Evolutionary conservation across 37 sponge, comb jelly and placozoan species (phyloP).

Genomic region (Beroe ovata): DNA sequence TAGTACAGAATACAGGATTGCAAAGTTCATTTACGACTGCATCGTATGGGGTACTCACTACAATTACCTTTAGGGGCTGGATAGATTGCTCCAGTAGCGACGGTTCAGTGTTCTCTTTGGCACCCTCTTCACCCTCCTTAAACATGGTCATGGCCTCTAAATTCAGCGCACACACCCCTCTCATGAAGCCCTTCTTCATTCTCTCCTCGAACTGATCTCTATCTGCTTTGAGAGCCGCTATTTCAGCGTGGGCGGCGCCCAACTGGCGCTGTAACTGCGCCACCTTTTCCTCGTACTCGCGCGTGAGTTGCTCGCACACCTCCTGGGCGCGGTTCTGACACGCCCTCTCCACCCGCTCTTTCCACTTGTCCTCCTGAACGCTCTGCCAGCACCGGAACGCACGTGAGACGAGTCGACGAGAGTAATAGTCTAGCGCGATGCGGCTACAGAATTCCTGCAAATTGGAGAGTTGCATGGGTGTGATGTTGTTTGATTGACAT

Average conservation of each 20-base stretch:
- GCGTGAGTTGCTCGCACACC: slow-evolving; percentile 82
- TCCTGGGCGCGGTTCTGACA: slow-evolving; percentile 92
- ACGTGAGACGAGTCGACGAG: slow-evolving; percentile 64
- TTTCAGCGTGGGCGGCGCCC: slow-evolving; percentile 74
- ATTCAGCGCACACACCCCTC: slow-evolving; percentile 98
- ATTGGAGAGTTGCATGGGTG: too few relatives aligned
- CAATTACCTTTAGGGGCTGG: slow-evolving; percentile 32
- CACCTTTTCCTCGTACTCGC: slow-evolving; percentile 83
- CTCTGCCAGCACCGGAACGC: slow-evolving; percentile 84
- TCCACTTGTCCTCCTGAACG: slow-evolving; percentile 80
- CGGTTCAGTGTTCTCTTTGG: slow-evolving; percentile 30
- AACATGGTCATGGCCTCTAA: slow-evolving; percentile 99
- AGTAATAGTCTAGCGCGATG: slow-evolving; percentile 74
- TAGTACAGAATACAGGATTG: too few relatives aligned
- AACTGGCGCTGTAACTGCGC: slow-evolving; percentile 70
- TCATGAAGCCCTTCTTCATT: slow-evolving; percentile 99
- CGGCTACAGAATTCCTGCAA: slow-evolving; percentile 67
- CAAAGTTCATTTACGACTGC: too few relatives aligned
- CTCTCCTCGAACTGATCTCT: slow-evolving; percentile 84
- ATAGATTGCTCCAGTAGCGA: neutral
- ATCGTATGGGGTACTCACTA: neutral
- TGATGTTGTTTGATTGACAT: too few relatives aligned
- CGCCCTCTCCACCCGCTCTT: slow-evolving; percentile 83
- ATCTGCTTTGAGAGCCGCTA: slow-evolving; percentile 71
- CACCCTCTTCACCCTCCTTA: slow-evolving; percentile 54